phyloP scores from a whole-genome alignment of 2,797 vertebrate species.

The Manis pentadactyla region DNA sequence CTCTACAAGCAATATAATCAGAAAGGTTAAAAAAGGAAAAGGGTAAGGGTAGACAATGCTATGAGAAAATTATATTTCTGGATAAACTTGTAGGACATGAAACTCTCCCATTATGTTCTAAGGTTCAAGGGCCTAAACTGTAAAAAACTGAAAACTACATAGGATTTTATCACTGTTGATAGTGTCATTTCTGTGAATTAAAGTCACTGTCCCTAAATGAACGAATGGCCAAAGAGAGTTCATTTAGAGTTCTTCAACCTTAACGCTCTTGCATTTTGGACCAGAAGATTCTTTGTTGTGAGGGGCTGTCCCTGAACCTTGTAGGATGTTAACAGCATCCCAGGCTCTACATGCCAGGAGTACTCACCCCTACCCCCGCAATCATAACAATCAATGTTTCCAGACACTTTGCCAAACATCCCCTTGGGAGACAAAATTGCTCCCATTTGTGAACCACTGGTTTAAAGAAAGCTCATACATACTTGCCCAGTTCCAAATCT shows the following conservation, averaged over 20 bases:
- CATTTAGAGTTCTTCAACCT: not conserved
- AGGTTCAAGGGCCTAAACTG: not conserved
- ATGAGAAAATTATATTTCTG: constrained; percentile 47
- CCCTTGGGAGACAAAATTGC: not conserved
- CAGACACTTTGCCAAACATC: not conserved
- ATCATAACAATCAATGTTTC: not conserved
- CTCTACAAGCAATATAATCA: not conserved
- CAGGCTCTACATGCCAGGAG: not conserved
- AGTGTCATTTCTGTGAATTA: constrained; percentile 33
- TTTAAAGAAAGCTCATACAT: not conserved
- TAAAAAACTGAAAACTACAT: constrained; percentile 11
- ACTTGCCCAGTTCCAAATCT: not conserved
- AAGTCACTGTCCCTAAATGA: constrained; percentile 44
- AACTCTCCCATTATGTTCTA: not conserved
- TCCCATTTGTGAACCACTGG: not conserved
- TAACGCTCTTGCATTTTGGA: not conserved
- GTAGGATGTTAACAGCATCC: not conserved
- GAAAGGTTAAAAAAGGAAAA: constrained; percentile 37
- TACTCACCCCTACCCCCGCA: not conserved
- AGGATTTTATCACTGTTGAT: constrained; percentile 10
- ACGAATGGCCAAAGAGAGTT: not conserved
- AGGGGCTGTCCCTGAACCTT: not conserved
- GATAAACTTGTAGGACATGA: not conserved
- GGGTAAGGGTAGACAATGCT: not conserved
- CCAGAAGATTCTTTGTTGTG: not conserved